Evolutionary conservation across 2,888 invertebrate species (phyloP).

Genomic region (Oasisia sp.): DNA sequence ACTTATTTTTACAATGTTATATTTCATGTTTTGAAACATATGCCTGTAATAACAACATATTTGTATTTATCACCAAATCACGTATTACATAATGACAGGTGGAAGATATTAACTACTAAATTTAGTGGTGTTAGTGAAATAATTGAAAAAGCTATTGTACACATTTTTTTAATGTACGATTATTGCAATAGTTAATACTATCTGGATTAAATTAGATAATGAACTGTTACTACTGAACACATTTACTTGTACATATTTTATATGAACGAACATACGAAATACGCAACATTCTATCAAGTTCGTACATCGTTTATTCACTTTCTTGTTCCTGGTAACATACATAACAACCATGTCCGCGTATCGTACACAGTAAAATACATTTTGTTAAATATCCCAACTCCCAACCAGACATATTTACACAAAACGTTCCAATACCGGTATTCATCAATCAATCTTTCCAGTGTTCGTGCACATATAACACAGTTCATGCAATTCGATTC

Average conservation of each 20-base stretch:
- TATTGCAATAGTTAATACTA: too few relatives aligned
- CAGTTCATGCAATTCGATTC: constrained; percentile 1
- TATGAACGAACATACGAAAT: not conserved
- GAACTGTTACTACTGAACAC: too few relatives aligned
- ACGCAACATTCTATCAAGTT: not conserved
- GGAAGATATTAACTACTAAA: too few relatives aligned
- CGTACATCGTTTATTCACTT: not conserved
- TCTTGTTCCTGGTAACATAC: not conserved
- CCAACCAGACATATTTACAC: not conserved
- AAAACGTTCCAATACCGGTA: not conserved
- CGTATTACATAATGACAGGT: too few relatives aligned
- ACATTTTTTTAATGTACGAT: too few relatives aligned
- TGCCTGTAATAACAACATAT: too few relatives aligned
- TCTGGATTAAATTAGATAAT: too few relatives aligned
- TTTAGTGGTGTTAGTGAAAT: too few relatives aligned
- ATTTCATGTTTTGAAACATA: too few relatives aligned
- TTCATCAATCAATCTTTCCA: not conserved
- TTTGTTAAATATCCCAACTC: not conserved
- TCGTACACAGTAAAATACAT: not conserved
- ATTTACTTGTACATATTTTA: not conserved
- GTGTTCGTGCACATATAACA: not conserved
- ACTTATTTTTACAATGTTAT: too few relatives aligned
- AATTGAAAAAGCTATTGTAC: too few relatives aligned
- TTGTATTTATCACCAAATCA: too few relatives aligned
- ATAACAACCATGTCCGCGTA: not conserved